Conservation (phyloP, 2,888 invertebrate genomes). For the Stratiomys singularior region DNA sequence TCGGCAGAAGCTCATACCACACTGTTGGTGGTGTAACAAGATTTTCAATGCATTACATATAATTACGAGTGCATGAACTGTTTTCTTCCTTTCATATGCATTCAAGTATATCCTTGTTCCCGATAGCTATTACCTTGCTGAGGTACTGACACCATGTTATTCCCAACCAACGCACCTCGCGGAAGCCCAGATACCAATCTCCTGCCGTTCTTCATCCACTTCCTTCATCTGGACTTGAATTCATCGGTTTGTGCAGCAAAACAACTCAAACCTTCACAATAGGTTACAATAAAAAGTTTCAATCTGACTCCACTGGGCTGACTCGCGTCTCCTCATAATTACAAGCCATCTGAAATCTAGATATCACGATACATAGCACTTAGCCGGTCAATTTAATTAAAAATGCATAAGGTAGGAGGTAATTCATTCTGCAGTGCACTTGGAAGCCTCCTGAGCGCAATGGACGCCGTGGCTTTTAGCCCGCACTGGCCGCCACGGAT, state of each 20-base stretch:
- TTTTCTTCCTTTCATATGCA: too few relatives aligned
- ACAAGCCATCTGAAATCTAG: constrained; percentile 14
- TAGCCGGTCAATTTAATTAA: constrained; percentile 36
- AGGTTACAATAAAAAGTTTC: not conserved
- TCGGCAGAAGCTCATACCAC: too few relatives aligned
- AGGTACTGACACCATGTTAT: too few relatives aligned
- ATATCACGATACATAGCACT: constrained; percentile 21
- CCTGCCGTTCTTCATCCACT: not conserved
- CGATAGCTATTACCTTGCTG: too few relatives aligned
- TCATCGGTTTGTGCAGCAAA: not conserved
- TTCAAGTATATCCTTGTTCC: too few relatives aligned
- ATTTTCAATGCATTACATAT: too few relatives aligned
- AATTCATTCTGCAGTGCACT: constrained; percentile 25
- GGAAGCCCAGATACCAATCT: not conserved
- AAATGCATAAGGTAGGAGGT: constrained; percentile 35
- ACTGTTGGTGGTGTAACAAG: too few relatives aligned
- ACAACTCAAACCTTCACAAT: not conserved
- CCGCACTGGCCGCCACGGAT: not conserved
- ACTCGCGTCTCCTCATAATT: constrained; percentile 16
- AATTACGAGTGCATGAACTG: too few relatives aligned
- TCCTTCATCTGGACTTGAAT: not conserved
- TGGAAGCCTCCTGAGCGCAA: not conserved
- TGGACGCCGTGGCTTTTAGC: not conserved
- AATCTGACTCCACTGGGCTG: not conserved
- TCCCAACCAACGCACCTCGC: too few relatives aligned